Percentiles rank a stretch among this genome's conserved stretches.
phyloP scores from a whole-genome alignment of 2,113 vertebrate species.

The Cinclus mexicanus region DNA sequence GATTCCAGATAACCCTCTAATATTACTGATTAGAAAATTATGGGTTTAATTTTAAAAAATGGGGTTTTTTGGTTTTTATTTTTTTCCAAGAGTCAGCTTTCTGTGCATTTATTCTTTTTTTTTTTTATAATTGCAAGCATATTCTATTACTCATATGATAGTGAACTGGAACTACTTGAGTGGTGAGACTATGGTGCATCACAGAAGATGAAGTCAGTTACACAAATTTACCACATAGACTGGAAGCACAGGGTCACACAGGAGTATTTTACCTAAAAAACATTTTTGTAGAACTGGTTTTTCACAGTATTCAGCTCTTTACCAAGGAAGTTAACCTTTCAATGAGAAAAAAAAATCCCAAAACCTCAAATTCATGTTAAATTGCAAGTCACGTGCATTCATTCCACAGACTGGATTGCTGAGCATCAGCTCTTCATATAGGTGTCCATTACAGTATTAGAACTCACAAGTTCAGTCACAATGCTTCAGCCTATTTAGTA shows the following conservation, averaged over 20 bases:
- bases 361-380: background rate
- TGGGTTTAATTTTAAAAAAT: background rate
- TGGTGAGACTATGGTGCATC: background rate
- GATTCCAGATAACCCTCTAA: background rate
- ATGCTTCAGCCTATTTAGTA: background rate
- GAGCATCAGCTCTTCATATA: background rate
- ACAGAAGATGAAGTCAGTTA: background rate
- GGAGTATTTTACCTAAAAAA: background rate
- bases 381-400: background rate
- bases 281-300: background rate
- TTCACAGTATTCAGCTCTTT: background rate
- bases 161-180: background rate
- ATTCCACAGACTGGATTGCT: background rate
- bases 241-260: background rate
- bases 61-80: rapidly evolving
- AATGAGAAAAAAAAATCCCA: background rate
- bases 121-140: background rate
- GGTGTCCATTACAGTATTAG: background rate
- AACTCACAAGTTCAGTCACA: background rate
- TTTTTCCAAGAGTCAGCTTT: background rate
- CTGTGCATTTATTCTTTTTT: background rate
- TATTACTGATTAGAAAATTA: background rate
- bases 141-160: background rate
- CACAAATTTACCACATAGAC: background rate
- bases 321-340: background rate